Evolutionary conservation across 2,113 vertebrate species (phyloP).

Genomic region (Corythoichthys haematopterus): DNA sequence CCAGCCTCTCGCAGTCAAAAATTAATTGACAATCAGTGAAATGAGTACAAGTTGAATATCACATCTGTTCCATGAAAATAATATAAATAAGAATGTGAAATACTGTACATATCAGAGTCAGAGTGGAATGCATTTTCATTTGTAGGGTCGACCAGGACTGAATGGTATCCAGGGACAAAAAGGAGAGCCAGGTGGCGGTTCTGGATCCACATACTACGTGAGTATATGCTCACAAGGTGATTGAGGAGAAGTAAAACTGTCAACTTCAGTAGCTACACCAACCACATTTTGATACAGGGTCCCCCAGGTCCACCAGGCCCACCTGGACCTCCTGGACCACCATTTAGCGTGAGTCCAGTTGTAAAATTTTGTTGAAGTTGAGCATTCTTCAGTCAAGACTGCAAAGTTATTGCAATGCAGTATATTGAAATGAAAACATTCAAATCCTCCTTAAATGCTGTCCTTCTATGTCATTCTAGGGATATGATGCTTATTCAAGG

Average conservation of each 20-base stretch:
- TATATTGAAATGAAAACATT: background rate
- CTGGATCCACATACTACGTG: slow-evolving; percentile 67
- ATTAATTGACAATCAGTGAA: too few relatives aligned
- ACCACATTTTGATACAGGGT: slow-evolving; percentile 60
- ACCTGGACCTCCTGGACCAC: slow-evolving; percentile 54
- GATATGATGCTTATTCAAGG: slow-evolving; percentile 35
- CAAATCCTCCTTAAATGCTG: background rate
- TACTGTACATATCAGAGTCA: background rate
- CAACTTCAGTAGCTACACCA: background rate
- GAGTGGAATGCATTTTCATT: background rate
- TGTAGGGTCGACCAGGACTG: slow-evolving; percentile 88
- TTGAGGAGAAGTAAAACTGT: background rate
- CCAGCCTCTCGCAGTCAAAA: too few relatives aligned
- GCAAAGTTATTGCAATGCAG: too few relatives aligned
- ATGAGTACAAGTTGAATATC: too few relatives aligned
- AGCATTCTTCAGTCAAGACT: background rate
- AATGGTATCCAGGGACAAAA: slow-evolving; percentile 88
- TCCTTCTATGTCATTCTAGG: slow-evolving; percentile 38
- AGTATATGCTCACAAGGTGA: slow-evolving; percentile 44
- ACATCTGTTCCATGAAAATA: background rate
- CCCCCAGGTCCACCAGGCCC: slow-evolving; percentile 76
- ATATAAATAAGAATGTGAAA: background rate
- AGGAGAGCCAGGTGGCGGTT: slow-evolving; percentile 71
- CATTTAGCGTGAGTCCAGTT: slow-evolving; percentile 47
- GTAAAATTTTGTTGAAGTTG: background rate